Evolutionary conservation across 2,113 vertebrate genomes (phyloP).

Genomic region (Dascyllus trimaculatus): DNA sequence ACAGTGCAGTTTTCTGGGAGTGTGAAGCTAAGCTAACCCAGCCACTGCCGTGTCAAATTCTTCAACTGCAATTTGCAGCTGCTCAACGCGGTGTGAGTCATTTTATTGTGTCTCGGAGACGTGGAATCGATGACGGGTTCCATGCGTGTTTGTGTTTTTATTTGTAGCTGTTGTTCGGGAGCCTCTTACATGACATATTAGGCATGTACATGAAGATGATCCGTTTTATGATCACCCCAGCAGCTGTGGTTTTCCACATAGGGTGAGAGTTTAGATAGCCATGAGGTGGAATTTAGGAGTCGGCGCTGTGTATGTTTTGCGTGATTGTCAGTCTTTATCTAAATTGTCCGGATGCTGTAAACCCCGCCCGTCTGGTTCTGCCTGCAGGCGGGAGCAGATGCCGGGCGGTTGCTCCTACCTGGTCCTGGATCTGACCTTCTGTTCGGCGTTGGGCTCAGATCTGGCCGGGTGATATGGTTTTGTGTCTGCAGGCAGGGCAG

Average conservation of each 20-base stretch:
- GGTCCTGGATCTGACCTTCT: conserved; percentile 10
- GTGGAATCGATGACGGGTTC: too few relatives aligned
- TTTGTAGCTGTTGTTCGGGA: too few relatives aligned
- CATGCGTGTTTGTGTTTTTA: too few relatives aligned
- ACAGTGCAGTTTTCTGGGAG: too few relatives aligned
- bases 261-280: conserved; percentile 2
- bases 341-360: conserved; percentile 2
- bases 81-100: too few relatives aligned
- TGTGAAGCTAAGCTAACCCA: too few relatives aligned
- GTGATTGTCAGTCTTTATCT: neutral
- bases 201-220: neutral
- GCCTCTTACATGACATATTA: too few relatives aligned
- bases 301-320: too few relatives aligned
- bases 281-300: neutral
- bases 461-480: neutral
- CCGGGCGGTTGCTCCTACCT: neutral
- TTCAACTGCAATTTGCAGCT: too few relatives aligned
- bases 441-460: neutral
- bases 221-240: neutral
- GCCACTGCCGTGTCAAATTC: too few relatives aligned
- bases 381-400: neutral
- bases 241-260: neutral
- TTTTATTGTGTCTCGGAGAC: too few relatives aligned
- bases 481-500: conserved; percentile 36
- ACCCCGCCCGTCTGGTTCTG: neutral